Evolutionary conservation across 1,140 invertebrate genomes (phyloP).

Genomic region (Hyphantria cunea): DNA sequence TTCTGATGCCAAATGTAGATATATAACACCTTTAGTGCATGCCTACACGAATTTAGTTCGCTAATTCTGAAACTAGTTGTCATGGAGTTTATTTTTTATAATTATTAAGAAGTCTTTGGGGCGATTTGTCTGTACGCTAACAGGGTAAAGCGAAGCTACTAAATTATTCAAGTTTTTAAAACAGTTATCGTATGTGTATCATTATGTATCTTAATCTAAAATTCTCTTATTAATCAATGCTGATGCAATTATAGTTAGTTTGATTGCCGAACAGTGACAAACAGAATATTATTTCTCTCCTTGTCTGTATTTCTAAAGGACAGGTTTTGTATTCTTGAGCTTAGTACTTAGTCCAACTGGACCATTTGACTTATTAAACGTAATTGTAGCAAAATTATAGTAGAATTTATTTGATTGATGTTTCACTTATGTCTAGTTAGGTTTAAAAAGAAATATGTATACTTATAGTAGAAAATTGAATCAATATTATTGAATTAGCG

Average conservation of each 20-base stretch:
- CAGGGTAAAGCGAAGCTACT: conserved; percentile 23
- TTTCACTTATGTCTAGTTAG: background rate
- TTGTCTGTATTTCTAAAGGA: too few species aligned
- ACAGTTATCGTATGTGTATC: conserved; percentile 13
- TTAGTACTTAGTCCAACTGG: too few species aligned
- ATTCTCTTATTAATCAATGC: conserved; percentile 1
- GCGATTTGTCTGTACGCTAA: conserved; percentile 8
- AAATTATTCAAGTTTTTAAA: conserved; percentile 1
- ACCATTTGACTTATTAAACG: too few species aligned
- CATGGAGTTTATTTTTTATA: background rate
- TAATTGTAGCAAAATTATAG: too few species aligned
- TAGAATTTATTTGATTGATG: background rate
- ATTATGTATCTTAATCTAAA: conserved; percentile 16
- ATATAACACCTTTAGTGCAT: too few species aligned
- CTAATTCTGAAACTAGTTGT: too few species aligned
- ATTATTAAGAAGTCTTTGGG: conserved; percentile 1
- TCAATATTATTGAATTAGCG: background rate
- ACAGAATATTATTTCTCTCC: too few species aligned
- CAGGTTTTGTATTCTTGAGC: too few species aligned
- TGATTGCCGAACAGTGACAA: too few species aligned
- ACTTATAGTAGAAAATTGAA: background rate
- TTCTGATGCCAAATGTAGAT: too few species aligned
- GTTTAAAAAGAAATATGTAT: too few species aligned
- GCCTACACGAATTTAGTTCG: too few species aligned
- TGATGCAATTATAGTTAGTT: background rate